Base-by-base conservation (phyloP, 2,113 vertebrate species). In the Stegostoma tigrinum region DNA sequence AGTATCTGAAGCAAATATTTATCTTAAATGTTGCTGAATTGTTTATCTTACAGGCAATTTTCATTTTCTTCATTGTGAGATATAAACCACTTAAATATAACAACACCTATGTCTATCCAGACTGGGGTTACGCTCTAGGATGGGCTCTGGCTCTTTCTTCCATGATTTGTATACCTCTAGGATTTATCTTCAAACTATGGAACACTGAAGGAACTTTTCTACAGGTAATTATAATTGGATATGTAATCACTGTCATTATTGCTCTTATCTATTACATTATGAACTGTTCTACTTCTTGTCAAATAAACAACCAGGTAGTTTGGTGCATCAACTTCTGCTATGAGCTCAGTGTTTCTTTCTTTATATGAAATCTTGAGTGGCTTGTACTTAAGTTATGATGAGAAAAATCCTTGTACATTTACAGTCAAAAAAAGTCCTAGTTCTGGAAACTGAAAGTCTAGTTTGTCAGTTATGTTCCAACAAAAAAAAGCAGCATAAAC, bases 101-200 rank as follows among this genome's bases (percentile, higher is more conserved):
- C 97, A 99, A 99, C 0, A 96, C 98, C n/a, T 99, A 99, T 96
- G 98, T 97, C 0, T 99, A 99, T 96, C 99, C 99, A 0, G 97
- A 98, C 97, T 99, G 99, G 99, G 99, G 99, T 96, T 99, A 99
- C 0, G 98, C 98, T 7, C 99, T 99, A 0, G 99, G 99, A n/a
- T 99, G 99, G 99, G 98, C 99, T 97, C 99, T 99, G 99, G 99
- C 99, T 0, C 98, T 99, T 95, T 99, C 99, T 66, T 99, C 99
- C 27, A 99, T 99, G 99, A 97, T 99, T 83, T 99, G 99, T 96
- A 99, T 99, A 96, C 99, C 99, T 0, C 95, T 99, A 95, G 99
- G 99, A 96, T 97, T 99, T 7, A 97, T 98, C 97, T 97, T 98
- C 96, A 98, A 98, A 97, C 96, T 99, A 96, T 99, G 98, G 98